Conservation (phyloP, 2,797 vertebrate genomes). For the Pteronotus mesoamericanus region DNA sequence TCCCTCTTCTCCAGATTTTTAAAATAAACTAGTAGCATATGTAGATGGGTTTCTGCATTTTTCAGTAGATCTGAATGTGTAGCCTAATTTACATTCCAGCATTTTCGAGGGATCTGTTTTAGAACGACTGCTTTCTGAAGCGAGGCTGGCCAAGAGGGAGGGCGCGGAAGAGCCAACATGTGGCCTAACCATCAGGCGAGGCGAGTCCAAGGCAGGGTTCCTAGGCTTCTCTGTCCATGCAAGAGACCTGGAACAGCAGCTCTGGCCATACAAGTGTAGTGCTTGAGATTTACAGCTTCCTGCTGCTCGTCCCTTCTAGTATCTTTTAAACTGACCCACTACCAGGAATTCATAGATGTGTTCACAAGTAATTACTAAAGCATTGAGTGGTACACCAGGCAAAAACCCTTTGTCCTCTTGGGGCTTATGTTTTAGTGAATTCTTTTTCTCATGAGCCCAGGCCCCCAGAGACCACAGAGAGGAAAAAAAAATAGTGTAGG, state of each 20-base stretch:
- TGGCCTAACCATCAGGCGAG: neutral
- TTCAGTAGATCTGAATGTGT: conserved; percentile 54
- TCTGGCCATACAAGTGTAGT: too few relatives aligned
- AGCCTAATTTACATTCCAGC: conserved; percentile 62
- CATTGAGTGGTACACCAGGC: neutral
- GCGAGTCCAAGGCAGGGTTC: rapidly evolving
- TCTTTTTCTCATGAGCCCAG: neutral
- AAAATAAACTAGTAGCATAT: conserved; percentile 66
- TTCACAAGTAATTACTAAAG: neutral
- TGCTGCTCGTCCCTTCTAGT: neutral
- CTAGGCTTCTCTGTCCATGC: rapidly evolving
- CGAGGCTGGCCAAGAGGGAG: neutral
- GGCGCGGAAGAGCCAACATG: rapidly evolving
- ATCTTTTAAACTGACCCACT: neutral
- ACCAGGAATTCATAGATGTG: neutral
- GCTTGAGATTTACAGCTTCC: neutral
- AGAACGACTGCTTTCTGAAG: neutral
- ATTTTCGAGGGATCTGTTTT: conserved; percentile 53
- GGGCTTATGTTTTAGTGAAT: neutral
- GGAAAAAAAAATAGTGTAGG: neutral
- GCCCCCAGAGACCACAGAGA: neutral
- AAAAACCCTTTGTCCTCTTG: neutral
- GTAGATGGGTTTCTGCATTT: conserved; percentile 55
- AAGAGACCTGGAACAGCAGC: neutral
- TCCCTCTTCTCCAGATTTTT: neutral